Evolutionary conservation across 35 echinoderm and acorn worm species (phyloP), one percentile per base, ranked within the genome.

Genomic region (Anneissia japonica): DNA sequence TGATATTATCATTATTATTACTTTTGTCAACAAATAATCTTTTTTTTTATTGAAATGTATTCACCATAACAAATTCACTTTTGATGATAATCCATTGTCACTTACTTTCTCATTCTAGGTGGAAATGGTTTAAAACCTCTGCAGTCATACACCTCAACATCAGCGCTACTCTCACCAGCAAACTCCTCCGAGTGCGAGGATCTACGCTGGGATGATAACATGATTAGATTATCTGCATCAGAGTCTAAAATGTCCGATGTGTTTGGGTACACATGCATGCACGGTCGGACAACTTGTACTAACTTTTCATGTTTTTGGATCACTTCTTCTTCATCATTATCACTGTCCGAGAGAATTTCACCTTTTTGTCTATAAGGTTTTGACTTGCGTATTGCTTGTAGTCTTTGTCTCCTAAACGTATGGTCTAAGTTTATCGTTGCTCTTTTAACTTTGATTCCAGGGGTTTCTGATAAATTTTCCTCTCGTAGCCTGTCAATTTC

Each of bases 131-230:
- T 77, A 40, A 89, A 89, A 41, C 92, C 89, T 74, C 87, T 84
- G 38, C 92, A 93, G 64, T 93, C 92, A 90, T 93, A 93, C 32
- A 89, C 80, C 46, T 93, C 92, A 31, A 80, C 46, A 45, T 89
- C 92, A 75, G 89, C 43, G 30, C 83, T 38, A 36, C 80, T 90
- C 31, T 74, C 72, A n/a, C 83, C 83, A 30, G 43, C 37, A 76
- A 81, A 89, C 38, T 93, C 92, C 74, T 86, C 81, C 0, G 87
- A 73, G 28, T 86, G 74, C 30, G 75, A 32, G 83, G 34, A 75
- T 90, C 83, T 9, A 9, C 51, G 51, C 21, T 64, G 51, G 1
- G 51, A 64, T 2, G 51, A 64, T 26, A 64, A 64, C 51, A 64
- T 26, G 2, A 64, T 64, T 64, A 64, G 26, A 64, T 64, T 64